These are phyloP conservation scores for Dolichopus griseipennis DNA, from an alignment of 2,888 invertebrate species.

Conservation along the genomic window DNA sequence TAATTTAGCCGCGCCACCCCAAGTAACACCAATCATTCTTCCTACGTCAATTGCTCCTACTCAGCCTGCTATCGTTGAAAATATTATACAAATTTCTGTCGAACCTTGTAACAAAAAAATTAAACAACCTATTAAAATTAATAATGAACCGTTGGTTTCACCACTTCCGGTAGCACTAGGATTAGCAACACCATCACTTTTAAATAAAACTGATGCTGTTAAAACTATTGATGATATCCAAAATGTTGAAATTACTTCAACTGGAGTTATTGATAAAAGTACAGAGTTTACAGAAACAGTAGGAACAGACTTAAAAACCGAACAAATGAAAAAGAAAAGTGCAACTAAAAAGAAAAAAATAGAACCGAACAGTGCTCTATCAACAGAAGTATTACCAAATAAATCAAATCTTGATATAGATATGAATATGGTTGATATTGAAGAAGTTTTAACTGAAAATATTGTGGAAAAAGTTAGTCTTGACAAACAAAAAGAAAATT, in stretches of 20 bases:
- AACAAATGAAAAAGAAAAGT: not conserved
- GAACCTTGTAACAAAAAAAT: not conserved
- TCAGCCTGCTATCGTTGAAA: not conserved
- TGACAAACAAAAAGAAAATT: not conserved
- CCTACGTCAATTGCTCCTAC: not conserved
- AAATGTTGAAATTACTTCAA: constrained; percentile 5
- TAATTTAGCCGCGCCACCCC: not conserved
- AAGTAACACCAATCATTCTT: not conserved
- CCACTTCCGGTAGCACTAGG: not conserved
- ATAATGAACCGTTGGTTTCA: not conserved
- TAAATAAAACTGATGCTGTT: not conserved
- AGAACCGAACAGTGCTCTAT: not conserved
- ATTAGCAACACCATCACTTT: not conserved
- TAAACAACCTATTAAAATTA: not conserved
- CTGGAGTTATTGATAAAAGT: constrained; percentile 2
- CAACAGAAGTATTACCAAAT: not conserved
- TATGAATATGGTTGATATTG: not conserved
- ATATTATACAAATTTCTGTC: not conserved
- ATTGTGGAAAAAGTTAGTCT: not conserved
- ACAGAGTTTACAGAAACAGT: not conserved
- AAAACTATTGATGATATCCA: not conserved
- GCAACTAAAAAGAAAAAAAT: not conserved
- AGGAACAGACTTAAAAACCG: not conserved
- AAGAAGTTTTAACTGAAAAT: constrained; percentile 4
- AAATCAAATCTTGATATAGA: not conserved